Base-by-base conservation (phyloP, 2,797 vertebrate species). In the Tachyglossus aculeatus region DNA sequence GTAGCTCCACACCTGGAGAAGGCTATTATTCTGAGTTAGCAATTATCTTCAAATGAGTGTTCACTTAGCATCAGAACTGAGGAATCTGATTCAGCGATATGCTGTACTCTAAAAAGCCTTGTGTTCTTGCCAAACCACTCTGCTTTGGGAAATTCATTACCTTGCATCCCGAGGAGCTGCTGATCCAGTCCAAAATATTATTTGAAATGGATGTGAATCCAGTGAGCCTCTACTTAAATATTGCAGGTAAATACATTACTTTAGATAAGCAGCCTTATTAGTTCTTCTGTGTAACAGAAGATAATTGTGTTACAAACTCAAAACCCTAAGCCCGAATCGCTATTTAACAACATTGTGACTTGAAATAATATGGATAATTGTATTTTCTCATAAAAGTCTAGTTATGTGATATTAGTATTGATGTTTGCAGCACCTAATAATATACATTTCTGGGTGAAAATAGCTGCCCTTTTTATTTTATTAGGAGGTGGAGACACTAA, bases 291-390 rank as follows among this genome's bases (percentile, higher is more conserved):
- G 43, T 64, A 78, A 74, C 63, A 72, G 54, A 77, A 38, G 56
- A 71, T 85, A 87, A 87, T 87, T 80, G 54, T 69, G 62, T 75
- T 70, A 71, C 71, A 76, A 83, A 76, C 76, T 78, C 63, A 66
- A 67, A 76, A 78, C 27, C 73, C 18, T 74, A 34, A 71, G 67
- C 74, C 76, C 39, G 76, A 78, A 37, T 75, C 83, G 81, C 83
- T 83, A 78, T 33, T 57, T 78, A 87, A 85, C n/a, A n/a, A n/a
- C 78, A 62, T 63, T 76, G 70, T 85, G 83, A 87, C 83, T 85
- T 78, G 66, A 74, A 71, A 80, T 85, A 78, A 85, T 78, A n/a
- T n/a, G n/a, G n/a, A n/a, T n/a, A n/a, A n/a, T n/a, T n/a, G n/a
- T n/a, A n/a, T n/a, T n/a, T n/a, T n/a, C n/a, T n/a, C n/a, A n/a